Conservation (phyloP, 2,888 invertebrate genomes). For the Melinaea marsaeus region DNA sequence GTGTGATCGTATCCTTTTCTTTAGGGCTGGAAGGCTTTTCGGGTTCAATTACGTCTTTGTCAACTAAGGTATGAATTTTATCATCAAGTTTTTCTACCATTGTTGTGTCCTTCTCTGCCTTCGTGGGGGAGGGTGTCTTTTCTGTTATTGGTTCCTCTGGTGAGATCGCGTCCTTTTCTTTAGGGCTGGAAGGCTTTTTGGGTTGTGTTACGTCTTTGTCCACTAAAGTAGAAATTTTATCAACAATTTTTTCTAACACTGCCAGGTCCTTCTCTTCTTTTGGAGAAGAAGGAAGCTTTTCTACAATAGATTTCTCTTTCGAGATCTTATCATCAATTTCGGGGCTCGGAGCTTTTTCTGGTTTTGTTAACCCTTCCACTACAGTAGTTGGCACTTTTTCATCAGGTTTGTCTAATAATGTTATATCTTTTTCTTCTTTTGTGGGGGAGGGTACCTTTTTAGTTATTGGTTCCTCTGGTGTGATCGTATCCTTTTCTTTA, state of each 20-base stretch:
- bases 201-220: not conserved
- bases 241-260: not conserved
- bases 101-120: too few species aligned
- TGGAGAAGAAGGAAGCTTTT: not conserved
- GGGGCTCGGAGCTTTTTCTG: not conserved
- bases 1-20: not conserved
- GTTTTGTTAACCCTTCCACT: not conserved
- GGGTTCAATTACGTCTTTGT: constrained; percentile 1
- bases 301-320: not conserved
- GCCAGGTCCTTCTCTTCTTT: not conserved
- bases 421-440: constrained; percentile 1
- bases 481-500: constrained; percentile 17
- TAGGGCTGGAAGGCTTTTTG: too few species aligned
- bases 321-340: not conserved
- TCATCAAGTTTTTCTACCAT: too few species aligned
- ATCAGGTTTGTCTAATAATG: constrained; percentile 11
- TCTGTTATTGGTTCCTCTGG: too few species aligned
- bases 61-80: not conserved
- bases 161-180: too few species aligned
- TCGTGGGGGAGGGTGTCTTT: too few species aligned
- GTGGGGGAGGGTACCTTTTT: constrained; percentile 22
- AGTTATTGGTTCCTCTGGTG: constrained; percentile 19
- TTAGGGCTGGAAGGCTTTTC: constrained; percentile 8
- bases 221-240: not conserved
- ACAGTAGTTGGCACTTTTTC: constrained; percentile 11